Evolutionary conservation across 1,140 invertebrate genomes (phyloP).

Genomic region (Drosophila varians): DNA sequence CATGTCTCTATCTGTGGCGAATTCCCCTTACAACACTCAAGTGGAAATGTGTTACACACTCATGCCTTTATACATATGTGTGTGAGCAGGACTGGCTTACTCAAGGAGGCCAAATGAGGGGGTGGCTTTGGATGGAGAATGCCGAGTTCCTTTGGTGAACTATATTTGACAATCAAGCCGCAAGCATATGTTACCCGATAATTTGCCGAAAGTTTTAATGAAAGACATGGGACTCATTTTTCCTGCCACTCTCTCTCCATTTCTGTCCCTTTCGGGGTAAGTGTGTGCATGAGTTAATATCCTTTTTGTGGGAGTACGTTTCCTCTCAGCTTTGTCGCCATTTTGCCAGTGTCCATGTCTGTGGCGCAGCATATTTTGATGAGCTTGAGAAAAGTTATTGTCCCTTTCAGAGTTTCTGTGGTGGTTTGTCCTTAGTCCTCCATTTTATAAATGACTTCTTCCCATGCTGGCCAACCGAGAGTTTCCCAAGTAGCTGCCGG

Average conservation of each 20-base stretch:
- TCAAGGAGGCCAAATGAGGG: slow-evolving; percentile 17
- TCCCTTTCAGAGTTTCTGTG: slow-evolving; percentile 12
- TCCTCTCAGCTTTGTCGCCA: slow-evolving; percentile 55
- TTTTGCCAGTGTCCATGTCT: slow-evolving; percentile 50
- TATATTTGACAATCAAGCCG: slow-evolving; percentile 77
- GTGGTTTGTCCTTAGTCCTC: slow-evolving; percentile 34
- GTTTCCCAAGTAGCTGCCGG: slow-evolving; percentile 36
- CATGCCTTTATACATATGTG: slow-evolving; percentile 3
- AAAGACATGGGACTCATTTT: slow-evolving; percentile 83
- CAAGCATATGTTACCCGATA: slow-evolving; percentile 84
- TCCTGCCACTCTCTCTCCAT: slow-evolving; percentile 37
- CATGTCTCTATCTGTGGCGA: slow-evolving; percentile 37
- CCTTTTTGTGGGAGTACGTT: slow-evolving; percentile 33
- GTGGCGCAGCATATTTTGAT: slow-evolving; percentile 71
- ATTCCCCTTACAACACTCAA: slow-evolving; percentile 79
- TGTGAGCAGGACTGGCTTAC: slow-evolving; percentile 17
- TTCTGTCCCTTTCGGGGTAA: neutral
- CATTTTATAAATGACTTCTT: slow-evolving; percentile 76
- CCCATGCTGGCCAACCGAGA: slow-evolving; percentile 20
- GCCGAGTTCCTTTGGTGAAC: slow-evolving; percentile 31
- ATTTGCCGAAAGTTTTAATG: slow-evolving; percentile 84
- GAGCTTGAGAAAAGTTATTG: slow-evolving; percentile 66
- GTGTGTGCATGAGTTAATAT: slow-evolving; percentile 34
- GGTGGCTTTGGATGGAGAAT: neutral
- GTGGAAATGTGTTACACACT: slow-evolving; percentile 70